Conservation (phyloP, 2,797 vertebrate species). For the Limosa lapponica region DNA sequence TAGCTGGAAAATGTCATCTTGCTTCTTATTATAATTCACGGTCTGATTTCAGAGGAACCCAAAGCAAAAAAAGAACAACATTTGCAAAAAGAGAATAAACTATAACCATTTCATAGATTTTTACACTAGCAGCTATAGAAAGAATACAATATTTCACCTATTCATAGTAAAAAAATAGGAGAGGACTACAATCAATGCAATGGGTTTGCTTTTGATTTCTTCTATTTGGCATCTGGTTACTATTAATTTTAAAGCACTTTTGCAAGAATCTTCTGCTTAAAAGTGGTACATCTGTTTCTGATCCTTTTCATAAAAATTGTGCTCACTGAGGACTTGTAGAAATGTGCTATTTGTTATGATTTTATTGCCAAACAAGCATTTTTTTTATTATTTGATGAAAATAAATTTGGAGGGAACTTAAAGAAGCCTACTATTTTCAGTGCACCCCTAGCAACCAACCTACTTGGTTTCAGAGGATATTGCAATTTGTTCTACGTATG, state of each 20-base stretch:
- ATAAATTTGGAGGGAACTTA: background rate
- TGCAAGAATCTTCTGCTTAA: background rate
- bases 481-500: slow-evolving; percentile 24
- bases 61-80: background rate
- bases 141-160: background rate
- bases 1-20: background rate
- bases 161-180: background rate
- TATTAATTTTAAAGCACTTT: background rate
- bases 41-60: background rate
- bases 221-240: background rate
- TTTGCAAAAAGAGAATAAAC: background rate
- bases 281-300: background rate
- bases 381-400: background rate
- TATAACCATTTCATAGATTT: background rate
- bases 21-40: background rate
- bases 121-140: background rate
- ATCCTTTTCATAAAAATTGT: background rate
- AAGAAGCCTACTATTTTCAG: background rate
- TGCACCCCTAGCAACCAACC: background rate
- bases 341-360: background rate
- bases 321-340: background rate
- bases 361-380: background rate
- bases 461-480: background rate
- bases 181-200: background rate
- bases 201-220: background rate